Evolutionary conservation across 2,797 vertebrate genomes (phyloP).

Genomic region (Gymnoscopelus braueri): DNA sequence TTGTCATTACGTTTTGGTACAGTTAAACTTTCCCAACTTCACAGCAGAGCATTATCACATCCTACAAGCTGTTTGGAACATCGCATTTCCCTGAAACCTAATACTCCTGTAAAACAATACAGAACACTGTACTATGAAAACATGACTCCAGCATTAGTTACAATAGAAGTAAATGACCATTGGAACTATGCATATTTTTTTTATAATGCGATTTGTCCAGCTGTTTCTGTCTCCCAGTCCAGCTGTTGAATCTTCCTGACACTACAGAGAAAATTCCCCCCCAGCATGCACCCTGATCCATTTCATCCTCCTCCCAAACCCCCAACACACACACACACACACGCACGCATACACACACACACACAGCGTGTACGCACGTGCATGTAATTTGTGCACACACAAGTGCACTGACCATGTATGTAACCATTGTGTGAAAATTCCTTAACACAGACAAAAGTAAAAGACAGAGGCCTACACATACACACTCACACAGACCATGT

Average conservation of each 20-base stretch:
- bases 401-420: background rate
- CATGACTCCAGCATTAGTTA: slow-evolving; percentile 51
- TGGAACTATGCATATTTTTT: slow-evolving; percentile 3
- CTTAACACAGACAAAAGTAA: too few species aligned
- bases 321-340: slow-evolving; percentile 5
- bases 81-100: slow-evolving; percentile 27
- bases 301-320: slow-evolving; percentile 37
- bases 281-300: slow-evolving; percentile 37
- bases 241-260: slow-evolving; percentile 49
- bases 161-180: slow-evolving; percentile 44
- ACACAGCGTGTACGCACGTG: slow-evolving; percentile 10
- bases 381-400: background rate
- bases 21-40: slow-evolving; percentile 8
- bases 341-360: background rate
- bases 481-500: too few species aligned
- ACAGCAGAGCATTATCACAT: slow-evolving; percentile 22
- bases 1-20: too few species aligned
- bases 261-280: slow-evolving; percentile 41
- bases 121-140: slow-evolving; percentile 30
- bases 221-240: slow-evolving; percentile 53
- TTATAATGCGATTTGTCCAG: slow-evolving; percentile 52
- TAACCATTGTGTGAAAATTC: too few species aligned
- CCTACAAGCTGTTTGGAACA: slow-evolving; percentile 36
- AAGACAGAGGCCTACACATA: too few species aligned
- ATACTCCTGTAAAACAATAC: slow-evolving; percentile 48